Evolutionary conservation across 2,797 vertebrate genomes (phyloP), one percentile per base, ranked within the genome.

Genomic region (Vespertilio murinus): DNA sequence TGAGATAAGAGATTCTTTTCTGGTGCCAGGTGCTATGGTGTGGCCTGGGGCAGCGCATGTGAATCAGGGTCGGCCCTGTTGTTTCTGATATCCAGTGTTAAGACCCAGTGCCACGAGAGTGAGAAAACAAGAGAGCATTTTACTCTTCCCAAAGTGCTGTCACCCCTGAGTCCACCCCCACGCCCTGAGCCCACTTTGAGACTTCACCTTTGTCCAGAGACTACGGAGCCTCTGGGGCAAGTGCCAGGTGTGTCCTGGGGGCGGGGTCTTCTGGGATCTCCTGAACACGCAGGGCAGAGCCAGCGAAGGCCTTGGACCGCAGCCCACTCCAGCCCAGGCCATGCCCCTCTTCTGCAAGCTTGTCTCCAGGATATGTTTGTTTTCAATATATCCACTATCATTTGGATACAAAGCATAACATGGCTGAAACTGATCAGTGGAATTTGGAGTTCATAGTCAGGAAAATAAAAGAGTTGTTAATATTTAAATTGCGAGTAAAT

Each of bases 401-500:
- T 81, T 90, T 81, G 56, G 64, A 59, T 67, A 87, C 45, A 88
- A 79, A 91, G 83, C 52, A 22, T 61, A 91, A 61, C 59, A 65
- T 35, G 38, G 52, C 85, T 12, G 38, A 90, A 88, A 38, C 78
- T 33, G 30, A 47, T 54, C 47, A 9, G 70, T 70, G 69, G 85
- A 90, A 91, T 84, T 65, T 70, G 52, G 49, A 87, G 38, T 85
- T 69, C 88, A 42, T 47, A 88, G 86, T 78, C 78, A 88, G 87
- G 64, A 94, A 96, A 67, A 81, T 86, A 93, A 87, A 94, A 61
- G 23, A 56, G 78, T 75, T 61, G 16, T 94, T 93, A 90, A 82
- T 94, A 81, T 65, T 92, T 90, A 84, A 94, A 80, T 94, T 94
- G 56, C 12, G 30, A 88, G 88, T 70, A 93, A 87, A 80, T 95